These are phyloP conservation scores for Tragulus kanchil DNA, from an alignment of 2,113 vertebrate species.

Conservation along the genomic window DNA sequence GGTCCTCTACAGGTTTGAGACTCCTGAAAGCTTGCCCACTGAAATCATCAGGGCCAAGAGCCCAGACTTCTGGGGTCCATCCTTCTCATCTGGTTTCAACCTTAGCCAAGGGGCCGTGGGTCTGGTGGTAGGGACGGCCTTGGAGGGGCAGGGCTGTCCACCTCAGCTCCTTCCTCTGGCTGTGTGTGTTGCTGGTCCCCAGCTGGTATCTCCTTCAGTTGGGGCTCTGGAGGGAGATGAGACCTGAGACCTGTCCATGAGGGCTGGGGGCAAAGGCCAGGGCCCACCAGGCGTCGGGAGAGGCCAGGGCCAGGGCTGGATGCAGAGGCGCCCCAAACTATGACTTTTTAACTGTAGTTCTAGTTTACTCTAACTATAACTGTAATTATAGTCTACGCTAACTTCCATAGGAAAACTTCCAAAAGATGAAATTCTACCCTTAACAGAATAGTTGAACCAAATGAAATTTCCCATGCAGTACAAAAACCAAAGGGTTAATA, in stretches of 20 bases:
- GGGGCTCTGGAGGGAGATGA: slow-evolving; percentile 37
- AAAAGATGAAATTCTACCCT: background rate
- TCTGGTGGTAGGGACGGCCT: slow-evolving; percentile 68
- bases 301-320: background rate
- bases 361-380: background rate
- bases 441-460: background rate
- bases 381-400: background rate
- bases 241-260: background rate
- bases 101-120: slow-evolving; percentile 81
- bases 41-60: slow-evolving; percentile 85
- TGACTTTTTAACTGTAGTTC: background rate
- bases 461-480: background rate
- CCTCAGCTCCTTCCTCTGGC: background rate
- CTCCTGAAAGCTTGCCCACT: slow-evolving; percentile 85
- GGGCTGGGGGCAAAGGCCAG: background rate
- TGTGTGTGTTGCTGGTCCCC: background rate
- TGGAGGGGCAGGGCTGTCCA: slow-evolving; percentile 21
- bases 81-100: slow-evolving; percentile 80
- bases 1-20: slow-evolving; percentile 85
- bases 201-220: slow-evolving; percentile 37
- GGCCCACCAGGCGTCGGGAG: background rate
- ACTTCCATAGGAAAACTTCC: background rate
- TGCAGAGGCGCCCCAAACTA: background rate
- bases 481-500: background rate
- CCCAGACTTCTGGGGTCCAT: slow-evolving; percentile 81